Evolutionary conservation across 2,888 invertebrate species (phyloP), one percentile per base, ranked within the genome.

Genomic region (Lithosia quadra): DNA sequence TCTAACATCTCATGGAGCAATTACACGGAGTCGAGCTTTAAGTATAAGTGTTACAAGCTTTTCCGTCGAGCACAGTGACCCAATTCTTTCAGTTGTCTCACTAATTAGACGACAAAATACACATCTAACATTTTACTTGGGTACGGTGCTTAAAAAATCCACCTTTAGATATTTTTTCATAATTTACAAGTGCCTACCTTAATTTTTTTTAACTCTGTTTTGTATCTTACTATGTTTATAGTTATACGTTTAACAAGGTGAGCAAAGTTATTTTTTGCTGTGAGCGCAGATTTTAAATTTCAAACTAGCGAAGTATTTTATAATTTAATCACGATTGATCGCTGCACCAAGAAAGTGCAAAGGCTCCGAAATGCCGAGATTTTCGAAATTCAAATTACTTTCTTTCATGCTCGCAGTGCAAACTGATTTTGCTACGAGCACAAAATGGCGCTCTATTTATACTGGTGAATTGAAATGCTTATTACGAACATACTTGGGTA

Each of bases 41-140:
- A 65, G 67, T 73, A 39, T 59, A 75, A 77, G 69, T 80, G 71
- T 67, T 65, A 59, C 67, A 57, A 72, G 75, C 65, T 70, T 72
- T 63, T 61, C 68, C 34, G 73, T 39, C n/a, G 58, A 77, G 80
- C 11, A 69, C 63, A 61, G 53, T 66, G 82, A 82, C 82, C 80
- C 67, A 75, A 73, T 82, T 82, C 71, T 72, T 68, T 67, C 33
- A 49, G 71, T 70, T 76, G 72, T 73, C 62, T 57, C 67, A 33
- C 36, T 21, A 68, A 69, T 69, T 67, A 78, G 68, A 71, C 28
- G 72, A 65, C 55, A 70, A 71, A 63, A 77, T 73, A 82, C 72
- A 77, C 72, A 74, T 60, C 24, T 68, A 36, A 68, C 61, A 74
- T 71, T 76, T 72, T 67, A 69, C 66, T 74, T 72, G 68, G 53